Conservation (phyloP, 2,113 vertebrate genomes). For the Montifringilla adamsi region DNA sequence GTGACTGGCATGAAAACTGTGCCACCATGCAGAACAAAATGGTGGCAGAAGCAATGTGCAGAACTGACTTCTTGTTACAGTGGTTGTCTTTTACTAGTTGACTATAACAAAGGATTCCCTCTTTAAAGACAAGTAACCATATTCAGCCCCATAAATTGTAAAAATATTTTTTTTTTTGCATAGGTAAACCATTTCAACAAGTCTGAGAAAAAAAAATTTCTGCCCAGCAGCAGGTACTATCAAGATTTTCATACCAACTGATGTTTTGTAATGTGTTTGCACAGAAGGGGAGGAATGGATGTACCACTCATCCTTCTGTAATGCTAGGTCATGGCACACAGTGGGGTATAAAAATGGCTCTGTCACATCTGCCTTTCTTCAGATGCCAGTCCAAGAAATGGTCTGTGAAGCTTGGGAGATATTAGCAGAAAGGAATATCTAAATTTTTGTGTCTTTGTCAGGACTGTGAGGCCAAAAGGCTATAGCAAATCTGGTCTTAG, state of each 20-base stretch:
- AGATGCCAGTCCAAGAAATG: background rate
- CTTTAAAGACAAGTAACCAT: background rate
- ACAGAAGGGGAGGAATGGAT: background rate
- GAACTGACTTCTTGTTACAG: background rate
- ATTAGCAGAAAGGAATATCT: background rate
- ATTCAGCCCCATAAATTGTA: background rate
- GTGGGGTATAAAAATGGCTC: background rate
- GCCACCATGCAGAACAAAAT: background rate
- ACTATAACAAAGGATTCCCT: background rate
- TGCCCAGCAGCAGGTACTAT: background rate
- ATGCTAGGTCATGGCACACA: background rate
- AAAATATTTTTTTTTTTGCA: accelerated
- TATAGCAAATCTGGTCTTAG: background rate
- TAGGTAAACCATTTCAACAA: background rate
- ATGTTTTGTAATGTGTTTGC: background rate
- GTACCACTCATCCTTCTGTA: background rate
- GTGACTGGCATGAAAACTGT: background rate
- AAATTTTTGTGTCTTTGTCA: background rate
- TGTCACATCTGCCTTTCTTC: background rate
- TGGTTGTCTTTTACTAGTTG: background rate
- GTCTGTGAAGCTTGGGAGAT: background rate
- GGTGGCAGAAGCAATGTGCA: background rate
- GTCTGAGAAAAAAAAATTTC: background rate
- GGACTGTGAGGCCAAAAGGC: background rate
- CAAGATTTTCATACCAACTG: background rate